Percentiles rank a stretch among this genome's conserved stretches.
These are phyloP conservation scores for Barbus barbus DNA, from an alignment of 2,113 vertebrate genomes.

Conservation along the genomic window DNA sequence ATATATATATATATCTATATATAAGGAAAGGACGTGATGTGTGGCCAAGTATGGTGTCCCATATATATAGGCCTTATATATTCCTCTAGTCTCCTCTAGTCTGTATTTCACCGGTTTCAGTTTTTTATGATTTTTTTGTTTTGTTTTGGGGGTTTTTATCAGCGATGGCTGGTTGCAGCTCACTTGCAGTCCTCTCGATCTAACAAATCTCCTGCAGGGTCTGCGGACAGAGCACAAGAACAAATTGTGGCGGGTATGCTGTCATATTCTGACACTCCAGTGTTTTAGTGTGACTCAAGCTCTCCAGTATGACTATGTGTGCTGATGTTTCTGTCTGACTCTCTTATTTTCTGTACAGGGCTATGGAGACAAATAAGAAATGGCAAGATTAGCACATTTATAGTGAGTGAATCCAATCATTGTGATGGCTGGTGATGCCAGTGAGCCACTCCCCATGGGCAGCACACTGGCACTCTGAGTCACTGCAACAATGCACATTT, in stretches of 20 bases:
- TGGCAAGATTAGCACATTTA: conserved; percentile 30
- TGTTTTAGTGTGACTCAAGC: neutral
- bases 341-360: conserved; percentile 4
- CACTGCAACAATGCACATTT: conserved; percentile 16
- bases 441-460: conserved; percentile 21
- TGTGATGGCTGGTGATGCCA: conserved; percentile 7
- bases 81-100: too few species aligned
- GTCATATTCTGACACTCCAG: conserved; percentile 23
- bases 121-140: neutral
- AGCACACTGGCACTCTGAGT: neutral
- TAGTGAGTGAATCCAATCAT: conserved; percentile 17
- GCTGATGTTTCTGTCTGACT: neutral
- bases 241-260: neutral
- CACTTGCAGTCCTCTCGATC: conserved; percentile 67
- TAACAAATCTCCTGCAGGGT: conserved; percentile 73
- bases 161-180: conserved; percentile 68
- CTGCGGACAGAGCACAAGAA: conserved; percentile 54
- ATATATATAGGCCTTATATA: too few species aligned
- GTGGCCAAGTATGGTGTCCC: too few species aligned
- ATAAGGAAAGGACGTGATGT: too few species aligned
- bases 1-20: too few species aligned
- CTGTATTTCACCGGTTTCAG: conserved; percentile 60
- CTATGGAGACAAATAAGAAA: neutral
- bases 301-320: neutral
- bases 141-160: conserved; percentile 44